Evolutionary conservation across 2,888 invertebrate genomes (phyloP).

Genomic region (Piscicola geometra): DNA sequence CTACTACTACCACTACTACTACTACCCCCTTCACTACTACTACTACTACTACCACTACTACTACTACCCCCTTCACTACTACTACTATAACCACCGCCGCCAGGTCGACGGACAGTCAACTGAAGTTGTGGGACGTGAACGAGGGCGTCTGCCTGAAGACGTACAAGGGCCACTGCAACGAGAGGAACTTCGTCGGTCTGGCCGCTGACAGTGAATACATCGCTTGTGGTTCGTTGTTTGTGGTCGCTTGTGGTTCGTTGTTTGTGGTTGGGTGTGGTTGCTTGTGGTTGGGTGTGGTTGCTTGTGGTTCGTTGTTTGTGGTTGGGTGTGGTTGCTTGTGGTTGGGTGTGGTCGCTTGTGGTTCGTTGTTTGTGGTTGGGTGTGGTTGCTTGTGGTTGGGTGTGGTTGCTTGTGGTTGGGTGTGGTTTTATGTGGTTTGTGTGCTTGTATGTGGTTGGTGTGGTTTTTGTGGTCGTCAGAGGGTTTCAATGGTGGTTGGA

Average conservation of each 20-base stretch:
- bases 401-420: no score
- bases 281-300: background rate
- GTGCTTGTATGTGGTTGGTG: no score
- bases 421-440: no score
- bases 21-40: background rate
- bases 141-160: slow-evolving; percentile 69
- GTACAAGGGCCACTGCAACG: slow-evolving; percentile 85
- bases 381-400: background rate
- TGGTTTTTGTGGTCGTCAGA: background rate
- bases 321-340: background rate
- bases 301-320: background rate
- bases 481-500: background rate
- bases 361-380: background rate
- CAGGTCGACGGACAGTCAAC: slow-evolving; percentile 79
- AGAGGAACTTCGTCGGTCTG: slow-evolving; percentile 90
- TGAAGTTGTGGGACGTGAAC: slow-evolving; percentile 84
- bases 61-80: background rate
- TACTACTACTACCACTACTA: background rate
- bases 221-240: slow-evolving; percentile 68
- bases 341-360: background rate
- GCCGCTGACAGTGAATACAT: slow-evolving; percentile 87
- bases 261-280: background rate
- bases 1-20: no score
- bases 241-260: background rate
- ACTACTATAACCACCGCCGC: background rate